Evolutionary conservation across 1,140 invertebrate genomes (phyloP).

Genomic region (Drosophila watanabei): DNA sequence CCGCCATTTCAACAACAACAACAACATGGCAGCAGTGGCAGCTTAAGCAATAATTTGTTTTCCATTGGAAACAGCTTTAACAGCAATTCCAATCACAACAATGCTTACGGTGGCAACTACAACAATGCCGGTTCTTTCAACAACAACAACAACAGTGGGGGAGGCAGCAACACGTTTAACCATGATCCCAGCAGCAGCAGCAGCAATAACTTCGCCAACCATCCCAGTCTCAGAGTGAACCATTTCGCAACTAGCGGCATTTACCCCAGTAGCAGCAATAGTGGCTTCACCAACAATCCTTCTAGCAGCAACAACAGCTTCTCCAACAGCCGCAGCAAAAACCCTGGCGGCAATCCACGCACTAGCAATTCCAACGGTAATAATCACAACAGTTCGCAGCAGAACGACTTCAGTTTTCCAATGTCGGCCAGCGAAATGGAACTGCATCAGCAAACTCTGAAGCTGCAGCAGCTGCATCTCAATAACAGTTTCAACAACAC

Average conservation of each 20-base stretch:
- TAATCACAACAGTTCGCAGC: conserved; percentile 12
- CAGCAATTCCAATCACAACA: conserved; percentile 31
- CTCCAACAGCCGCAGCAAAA: conserved; percentile 24
- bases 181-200: conserved; percentile 29
- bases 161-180: neutral
- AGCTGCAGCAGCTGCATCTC: conserved; percentile 35
- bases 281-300: conserved; percentile 17
- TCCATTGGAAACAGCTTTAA: conserved; percentile 28
- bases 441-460: conserved; percentile 41
- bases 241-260: conserved; percentile 15
- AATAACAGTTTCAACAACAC: conserved; percentile 27
- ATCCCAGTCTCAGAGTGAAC: conserved; percentile 12
- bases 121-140: conserved; percentile 13
- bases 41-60: conserved; percentile 25
- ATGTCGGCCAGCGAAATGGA: conserved; percentile 36
- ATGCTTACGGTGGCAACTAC: conserved; percentile 19
- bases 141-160: conserved; percentile 6
- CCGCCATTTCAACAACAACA: conserved; percentile 31
- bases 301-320: conserved; percentile 17
- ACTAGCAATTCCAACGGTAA: conserved; percentile 12
- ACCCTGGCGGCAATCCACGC: conserved; percentile 2
- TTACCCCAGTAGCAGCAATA: conserved; percentile 24
- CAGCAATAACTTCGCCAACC: conserved; percentile 13
- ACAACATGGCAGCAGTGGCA: conserved; percentile 29
- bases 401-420: conserved; percentile 24